phyloP scores from a whole-genome alignment of 2,113 vertebrate genomes.

The Anarrhichthys ocellatus region DNA sequence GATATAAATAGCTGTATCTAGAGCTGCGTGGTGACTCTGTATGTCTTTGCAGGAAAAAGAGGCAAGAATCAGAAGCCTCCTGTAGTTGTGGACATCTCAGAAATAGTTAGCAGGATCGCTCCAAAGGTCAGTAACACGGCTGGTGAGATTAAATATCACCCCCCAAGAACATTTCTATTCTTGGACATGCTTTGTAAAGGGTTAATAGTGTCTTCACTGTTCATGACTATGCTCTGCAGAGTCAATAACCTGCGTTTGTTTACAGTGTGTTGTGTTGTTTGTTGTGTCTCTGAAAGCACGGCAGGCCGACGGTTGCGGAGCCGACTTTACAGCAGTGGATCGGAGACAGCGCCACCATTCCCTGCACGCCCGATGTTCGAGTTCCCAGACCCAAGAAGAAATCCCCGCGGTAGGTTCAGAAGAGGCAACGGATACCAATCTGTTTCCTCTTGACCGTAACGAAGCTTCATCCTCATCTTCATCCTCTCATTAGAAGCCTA shows the following conservation, averaged over 20 bases:
- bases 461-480: neutral
- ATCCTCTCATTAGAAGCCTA: neutral
- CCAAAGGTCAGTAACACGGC: conserved; percentile 87
- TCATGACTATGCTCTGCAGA: neutral
- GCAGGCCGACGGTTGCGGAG: conserved; percentile 82
- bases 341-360: conserved; percentile 90
- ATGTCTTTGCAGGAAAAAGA: conserved; percentile 79
- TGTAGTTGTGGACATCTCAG: conserved; percentile 87
- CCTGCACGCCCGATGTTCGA: conserved; percentile 88
- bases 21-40: neutral
- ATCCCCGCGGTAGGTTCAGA: conserved; percentile 81
- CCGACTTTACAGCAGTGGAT: conserved; percentile 92
- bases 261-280: rapidly evolving
- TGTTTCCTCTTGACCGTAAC: neutral
- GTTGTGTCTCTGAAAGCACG: conserved; percentile 73
- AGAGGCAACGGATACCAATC: rapidly evolving
- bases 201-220: neutral
- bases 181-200: no score
- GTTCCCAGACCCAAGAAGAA: conserved; percentile 82
- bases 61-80: conserved; percentile 69
- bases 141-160: no score
- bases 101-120: conserved; percentile 94
- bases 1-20: neutral
- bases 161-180: neutral
- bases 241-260: neutral